phyloP scores from a whole-genome alignment of 2,113 vertebrate genomes.

The Clupea harengus region DNA sequence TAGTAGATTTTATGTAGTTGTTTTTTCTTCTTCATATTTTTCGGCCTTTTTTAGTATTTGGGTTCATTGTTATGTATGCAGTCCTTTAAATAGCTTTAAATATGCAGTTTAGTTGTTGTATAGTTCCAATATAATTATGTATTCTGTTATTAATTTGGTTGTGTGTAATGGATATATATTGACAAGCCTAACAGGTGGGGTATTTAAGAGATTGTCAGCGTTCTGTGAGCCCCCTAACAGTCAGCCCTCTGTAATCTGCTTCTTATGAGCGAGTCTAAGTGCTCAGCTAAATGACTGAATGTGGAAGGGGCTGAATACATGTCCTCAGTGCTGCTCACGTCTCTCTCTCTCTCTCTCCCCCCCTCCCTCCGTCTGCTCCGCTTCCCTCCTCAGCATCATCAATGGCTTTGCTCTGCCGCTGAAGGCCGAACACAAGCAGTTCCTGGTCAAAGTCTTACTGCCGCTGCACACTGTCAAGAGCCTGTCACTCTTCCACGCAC shows the following conservation, averaged over 20 bases:
- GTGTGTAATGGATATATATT: background rate
- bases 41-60: background rate
- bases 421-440: conserved; percentile 99
- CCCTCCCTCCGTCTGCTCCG: background rate
- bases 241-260: background rate
- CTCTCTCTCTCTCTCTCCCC: background rate
- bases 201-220: background rate
- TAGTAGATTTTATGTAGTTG: too few species aligned
- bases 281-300: background rate
- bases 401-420: conserved; percentile 99
- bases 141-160: background rate
- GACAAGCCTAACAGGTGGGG: background rate
- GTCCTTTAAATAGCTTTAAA: too few species aligned
- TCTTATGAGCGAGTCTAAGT: background rate
- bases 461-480: conserved; percentile 97
- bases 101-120: background rate
- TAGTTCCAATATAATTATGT: background rate
- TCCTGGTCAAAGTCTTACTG: conserved; percentile 98
- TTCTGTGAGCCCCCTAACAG: too few species aligned
- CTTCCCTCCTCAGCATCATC: conserved; percentile 84
- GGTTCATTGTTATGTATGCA: background rate
- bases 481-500: conserved; percentile 98
- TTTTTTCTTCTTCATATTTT: too few species aligned
- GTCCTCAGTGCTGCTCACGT: background rate
- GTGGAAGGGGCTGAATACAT: background rate